phyloP scores from a whole-genome alignment of 2,888 invertebrate genomes.

The Eutolmus rufibarbis region DNA sequence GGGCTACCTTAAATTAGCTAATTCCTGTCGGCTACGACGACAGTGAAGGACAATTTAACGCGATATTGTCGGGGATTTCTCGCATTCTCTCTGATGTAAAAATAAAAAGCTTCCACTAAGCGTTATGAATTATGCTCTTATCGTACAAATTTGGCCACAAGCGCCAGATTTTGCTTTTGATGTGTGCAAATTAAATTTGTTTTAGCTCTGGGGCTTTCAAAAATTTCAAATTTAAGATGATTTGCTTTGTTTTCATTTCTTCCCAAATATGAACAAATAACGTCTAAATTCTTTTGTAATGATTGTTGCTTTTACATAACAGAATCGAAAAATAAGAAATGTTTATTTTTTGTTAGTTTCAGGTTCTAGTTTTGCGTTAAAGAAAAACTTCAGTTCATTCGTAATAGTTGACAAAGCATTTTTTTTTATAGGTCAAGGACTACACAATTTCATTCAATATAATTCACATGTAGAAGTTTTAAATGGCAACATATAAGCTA shows the following conservation, averaged over 20 bases:
- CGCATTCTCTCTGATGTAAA: background rate
- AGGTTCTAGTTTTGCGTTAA: too few species aligned
- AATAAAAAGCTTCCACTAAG: background rate
- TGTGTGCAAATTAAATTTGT: background rate
- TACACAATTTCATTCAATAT: too few species aligned
- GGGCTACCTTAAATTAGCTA: constrained; percentile 12
- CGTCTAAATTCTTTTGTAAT: background rate
- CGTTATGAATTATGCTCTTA: background rate
- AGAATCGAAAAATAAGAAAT: too few species aligned
- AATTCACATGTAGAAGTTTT: too few species aligned
- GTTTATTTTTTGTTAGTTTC: too few species aligned
- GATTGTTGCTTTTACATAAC: background rate
- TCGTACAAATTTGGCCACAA: background rate
- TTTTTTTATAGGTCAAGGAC: too few species aligned
- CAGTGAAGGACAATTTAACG: constrained; percentile 9
- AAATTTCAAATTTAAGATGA: background rate
- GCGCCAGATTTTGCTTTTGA: background rate
- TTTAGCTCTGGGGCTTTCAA: background rate
- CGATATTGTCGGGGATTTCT: background rate
- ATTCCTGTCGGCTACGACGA: background rate
- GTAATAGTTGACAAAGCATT: too few species aligned
- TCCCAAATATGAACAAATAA: background rate
- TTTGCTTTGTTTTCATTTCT: background rate
- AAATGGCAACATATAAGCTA: too few species aligned
- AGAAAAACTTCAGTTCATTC: too few species aligned